Percentiles rank a stretch among this genome's conserved stretches.
These are phyloP conservation scores for Sipha maydis DNA, from an alignment of 2,888 invertebrate genomes.

Conservation along the genomic window DNA sequence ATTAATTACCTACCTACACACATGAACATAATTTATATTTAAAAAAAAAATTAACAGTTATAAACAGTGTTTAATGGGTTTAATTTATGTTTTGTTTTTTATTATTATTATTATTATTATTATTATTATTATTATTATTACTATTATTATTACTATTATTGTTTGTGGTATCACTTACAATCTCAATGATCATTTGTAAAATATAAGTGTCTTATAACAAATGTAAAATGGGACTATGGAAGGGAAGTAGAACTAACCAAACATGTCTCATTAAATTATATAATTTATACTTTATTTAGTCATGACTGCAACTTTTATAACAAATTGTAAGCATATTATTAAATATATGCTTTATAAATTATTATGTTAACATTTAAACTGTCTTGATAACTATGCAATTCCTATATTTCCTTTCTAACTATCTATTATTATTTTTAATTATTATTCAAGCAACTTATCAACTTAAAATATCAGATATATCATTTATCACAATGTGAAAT, in stretches of 20 bases:
- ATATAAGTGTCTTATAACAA: conserved; percentile 33
- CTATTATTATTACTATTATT: conserved; percentile 24
- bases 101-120: no score
- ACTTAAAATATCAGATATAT: no score
- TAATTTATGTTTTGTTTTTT: conserved; percentile 41
- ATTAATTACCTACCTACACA: conserved; percentile 25
- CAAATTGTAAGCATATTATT: conserved; percentile 53
- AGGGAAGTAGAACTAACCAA: conserved; percentile 37
- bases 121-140: conserved; percentile 30
- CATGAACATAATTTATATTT: conserved; percentile 32
- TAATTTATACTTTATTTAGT: conserved; percentile 58
- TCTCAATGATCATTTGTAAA: conserved; percentile 45
- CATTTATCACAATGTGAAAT: no score
- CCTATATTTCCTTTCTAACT: no score
- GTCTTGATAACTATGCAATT: not conserved
- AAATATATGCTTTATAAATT: conserved; percentile 56
- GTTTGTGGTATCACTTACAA: conserved; percentile 41
- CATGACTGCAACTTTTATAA: conserved; percentile 59
- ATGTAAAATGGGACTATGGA: conserved; percentile 41
- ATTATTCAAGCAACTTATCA: no score
- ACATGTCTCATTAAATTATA: conserved; percentile 55
- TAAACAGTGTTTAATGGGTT: conserved; percentile 50
- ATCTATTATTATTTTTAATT: no score
- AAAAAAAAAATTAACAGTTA: conserved; percentile 26
- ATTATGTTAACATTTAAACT: conserved; percentile 46